Evolutionary conservation across 2,888 invertebrate genomes (phyloP), one percentile per base, ranked within the genome.

Genomic region (Drosophila mettleri): DNA sequence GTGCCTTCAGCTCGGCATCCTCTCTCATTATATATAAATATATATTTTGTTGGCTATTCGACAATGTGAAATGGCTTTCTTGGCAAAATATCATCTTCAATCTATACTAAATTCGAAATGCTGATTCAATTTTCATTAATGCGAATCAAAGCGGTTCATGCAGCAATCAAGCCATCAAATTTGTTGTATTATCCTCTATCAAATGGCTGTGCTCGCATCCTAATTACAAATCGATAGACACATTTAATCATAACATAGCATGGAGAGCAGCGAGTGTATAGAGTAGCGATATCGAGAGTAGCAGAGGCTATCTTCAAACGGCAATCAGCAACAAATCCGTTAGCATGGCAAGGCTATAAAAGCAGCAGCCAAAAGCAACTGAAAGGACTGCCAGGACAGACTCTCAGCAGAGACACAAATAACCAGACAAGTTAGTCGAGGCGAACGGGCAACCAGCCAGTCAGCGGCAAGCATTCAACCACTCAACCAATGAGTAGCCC

Each of bases 311-410:
- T 84, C 81, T 53, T 41, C 60, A 71, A 72, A 73, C 69, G 69
- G 71, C 86, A 83, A 83, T 83, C 86, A 84, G 79, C 63, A 80
- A 71, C 82, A 84, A 86, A 84, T 85, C 85, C 85, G 76, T 82
- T 78, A 85, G 82, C 80, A 87, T 80, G 85, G 85, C 78, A 85
- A 70, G 74, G 80, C 80, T 71, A 85, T 85, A 87, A 82, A 86
- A 75, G 64, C 60, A 65, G 33, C 38, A 61, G 59, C 54, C 36
- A 68, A 62, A 14, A 34, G 48, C 48, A 20, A 10, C 46, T n/a
- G 34, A 16, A 24, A 2, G 33, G 20, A 41, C 18, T 24, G 53
- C 58, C 36, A 39, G 29, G 45, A 52, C 36, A 65, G 51, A 53
- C 60, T 43, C 43, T 61, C 65, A 62, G 61, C 78, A 62, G 52